phyloP scores from a whole-genome alignment of 1,140 invertebrate genomes.

The Trissolcus basalis region DNA sequence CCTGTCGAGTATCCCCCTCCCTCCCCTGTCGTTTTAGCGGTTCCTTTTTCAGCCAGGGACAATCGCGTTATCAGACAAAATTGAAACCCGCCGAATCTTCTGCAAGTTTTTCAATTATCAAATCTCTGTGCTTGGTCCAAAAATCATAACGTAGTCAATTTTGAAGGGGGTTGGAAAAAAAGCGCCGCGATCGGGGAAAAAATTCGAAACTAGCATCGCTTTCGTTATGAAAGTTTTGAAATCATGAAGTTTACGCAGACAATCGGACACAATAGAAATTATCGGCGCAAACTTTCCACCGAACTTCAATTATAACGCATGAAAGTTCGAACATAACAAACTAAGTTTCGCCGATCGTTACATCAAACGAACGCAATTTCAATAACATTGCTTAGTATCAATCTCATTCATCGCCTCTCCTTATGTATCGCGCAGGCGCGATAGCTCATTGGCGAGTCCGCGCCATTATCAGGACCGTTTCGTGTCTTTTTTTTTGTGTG shows the following conservation, averaged over 20 bases:
- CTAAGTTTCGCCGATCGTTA: not conserved
- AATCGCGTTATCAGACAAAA: no score
- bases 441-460: not conserved
- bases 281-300: not conserved
- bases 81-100: conserved; percentile 29
- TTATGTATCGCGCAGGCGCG: conserved; percentile 1
- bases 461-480: not conserved
- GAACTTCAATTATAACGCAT: not conserved
- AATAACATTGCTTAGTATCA: conserved; percentile 7
- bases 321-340: not conserved
- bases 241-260: conserved; percentile 4
- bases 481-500: not conserved
- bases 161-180: no score
- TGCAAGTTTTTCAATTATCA: conserved; percentile 33
- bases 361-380: conserved; percentile 6
- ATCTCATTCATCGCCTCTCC: not conserved
- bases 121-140: not conserved
- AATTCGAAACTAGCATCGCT: no score
- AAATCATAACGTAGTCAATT: no score
- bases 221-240: not conserved
- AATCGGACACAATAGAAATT: not conserved
- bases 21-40: conserved; percentile 20
- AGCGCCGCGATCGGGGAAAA: not conserved
- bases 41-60: conserved; percentile 44
- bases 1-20: not conserved